Evolutionary conservation across 2,888 invertebrate genomes (phyloP).

Genomic region (Ichneumoninae sp.): DNA sequence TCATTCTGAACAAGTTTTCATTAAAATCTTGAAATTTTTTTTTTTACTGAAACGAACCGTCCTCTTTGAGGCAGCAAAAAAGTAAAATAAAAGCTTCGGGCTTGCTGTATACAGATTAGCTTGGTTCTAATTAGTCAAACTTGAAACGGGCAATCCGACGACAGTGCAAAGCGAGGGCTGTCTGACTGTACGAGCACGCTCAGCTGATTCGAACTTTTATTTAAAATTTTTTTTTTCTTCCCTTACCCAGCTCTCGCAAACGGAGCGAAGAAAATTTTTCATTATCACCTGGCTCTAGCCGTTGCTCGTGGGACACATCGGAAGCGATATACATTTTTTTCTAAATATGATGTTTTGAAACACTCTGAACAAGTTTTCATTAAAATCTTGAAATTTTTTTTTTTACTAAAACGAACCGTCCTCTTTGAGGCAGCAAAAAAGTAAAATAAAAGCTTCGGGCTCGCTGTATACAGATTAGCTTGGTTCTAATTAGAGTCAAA

Average conservation of each 20-base stretch:
- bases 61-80: neutral
- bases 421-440: slow-evolving; percentile 9
- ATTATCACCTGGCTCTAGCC: slow-evolving; percentile 45
- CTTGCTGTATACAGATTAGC: slow-evolving; percentile 73
- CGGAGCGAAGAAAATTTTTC: slow-evolving; percentile 38
- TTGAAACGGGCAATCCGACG: slow-evolving; percentile 69
- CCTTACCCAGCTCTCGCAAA: neutral
- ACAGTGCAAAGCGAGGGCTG: slow-evolving; percentile 57
- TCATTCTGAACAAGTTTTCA: no score
- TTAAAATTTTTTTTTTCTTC: neutral
- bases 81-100: slow-evolving; percentile 70
- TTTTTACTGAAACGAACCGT: no score
- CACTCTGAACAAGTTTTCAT: no score
- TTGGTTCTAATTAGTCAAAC: slow-evolving; percentile 75
- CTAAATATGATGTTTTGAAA: no score
- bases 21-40: no score
- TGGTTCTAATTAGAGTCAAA: slow-evolving; percentile 76
- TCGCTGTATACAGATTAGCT: slow-evolving; percentile 74
- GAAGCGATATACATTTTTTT: no score
- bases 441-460: slow-evolving; percentile 69
- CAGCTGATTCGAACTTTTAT: slow-evolving; percentile 51
- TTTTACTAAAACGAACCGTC: no score
- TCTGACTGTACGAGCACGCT: slow-evolving; percentile 66
- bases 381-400: no score
- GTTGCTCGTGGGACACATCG: slow-evolving; percentile 64